Conservation (phyloP, 2,888 invertebrate genomes). For the Lamellibrachia satsuma region DNA sequence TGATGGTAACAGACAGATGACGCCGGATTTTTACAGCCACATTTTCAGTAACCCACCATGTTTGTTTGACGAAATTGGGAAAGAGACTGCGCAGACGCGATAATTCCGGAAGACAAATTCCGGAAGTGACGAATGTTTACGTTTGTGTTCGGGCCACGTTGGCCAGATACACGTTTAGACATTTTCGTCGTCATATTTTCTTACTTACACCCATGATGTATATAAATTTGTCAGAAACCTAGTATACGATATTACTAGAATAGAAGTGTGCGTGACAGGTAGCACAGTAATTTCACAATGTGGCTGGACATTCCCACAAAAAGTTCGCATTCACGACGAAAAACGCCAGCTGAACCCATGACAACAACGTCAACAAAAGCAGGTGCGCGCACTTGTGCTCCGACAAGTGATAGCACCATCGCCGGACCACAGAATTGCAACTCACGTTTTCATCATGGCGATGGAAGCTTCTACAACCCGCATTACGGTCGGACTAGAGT, state of each 20-base stretch:
- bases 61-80: constrained; percentile 17
- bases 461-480: background rate
- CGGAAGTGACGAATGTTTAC: constrained; percentile 7
- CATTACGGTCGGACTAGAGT: background rate
- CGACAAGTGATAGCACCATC: background rate
- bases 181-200: background rate
- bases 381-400: background rate
- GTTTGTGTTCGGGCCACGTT: background rate
- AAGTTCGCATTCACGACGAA: background rate
- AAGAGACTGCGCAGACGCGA: background rate
- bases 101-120: background rate
- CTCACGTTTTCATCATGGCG: background rate
- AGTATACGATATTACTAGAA: background rate
- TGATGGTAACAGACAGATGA: background rate
- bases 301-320: background rate
- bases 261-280: background rate
- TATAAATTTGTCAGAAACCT: background rate
- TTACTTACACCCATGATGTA: background rate
- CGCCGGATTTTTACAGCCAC: background rate
- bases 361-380: constrained; percentile 17
- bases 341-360: background rate
- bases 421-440: background rate
- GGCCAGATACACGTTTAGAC: background rate
- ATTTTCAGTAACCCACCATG: constrained; percentile 6
- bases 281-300: background rate